Evolutionary conservation across 2,113 vertebrate genomes (phyloP).

Genomic region (Procavia capensis): DNA sequence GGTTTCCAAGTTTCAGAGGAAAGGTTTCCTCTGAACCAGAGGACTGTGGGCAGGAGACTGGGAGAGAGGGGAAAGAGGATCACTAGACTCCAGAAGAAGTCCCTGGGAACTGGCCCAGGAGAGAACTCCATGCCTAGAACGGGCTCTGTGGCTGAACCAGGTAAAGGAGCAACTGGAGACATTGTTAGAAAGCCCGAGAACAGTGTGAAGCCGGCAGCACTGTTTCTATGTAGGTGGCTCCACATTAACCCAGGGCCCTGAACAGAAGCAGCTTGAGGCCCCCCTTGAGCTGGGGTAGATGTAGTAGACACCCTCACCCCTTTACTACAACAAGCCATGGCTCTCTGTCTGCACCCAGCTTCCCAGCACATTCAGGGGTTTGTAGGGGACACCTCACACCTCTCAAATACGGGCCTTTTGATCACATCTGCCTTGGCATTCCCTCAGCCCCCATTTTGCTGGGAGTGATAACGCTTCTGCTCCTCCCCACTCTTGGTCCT

Average conservation of each 20-base stretch:
- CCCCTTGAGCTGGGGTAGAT: not conserved
- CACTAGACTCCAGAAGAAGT: not conserved
- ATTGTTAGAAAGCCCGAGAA: not conserved
- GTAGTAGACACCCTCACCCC: not conserved
- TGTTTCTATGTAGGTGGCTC: not conserved
- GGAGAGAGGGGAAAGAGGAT: not conserved
- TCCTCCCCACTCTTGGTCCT: not conserved
- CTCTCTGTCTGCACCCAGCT: not conserved
- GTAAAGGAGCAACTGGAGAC: not conserved
- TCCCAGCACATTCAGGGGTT: not conserved
- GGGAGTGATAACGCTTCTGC: not conserved
- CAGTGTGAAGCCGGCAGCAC: rapidly evolving
- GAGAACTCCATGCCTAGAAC: not conserved
- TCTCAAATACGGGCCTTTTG: not conserved
- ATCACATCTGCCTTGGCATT: not conserved
- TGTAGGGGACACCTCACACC: not conserved
- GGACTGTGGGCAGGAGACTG: not conserved
- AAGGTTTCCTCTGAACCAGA: not conserved
- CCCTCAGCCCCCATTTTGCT: not conserved
- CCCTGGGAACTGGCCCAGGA: not conserved
- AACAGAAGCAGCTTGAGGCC: not conserved
- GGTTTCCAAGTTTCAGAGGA: no score
- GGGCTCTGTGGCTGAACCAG: not conserved
- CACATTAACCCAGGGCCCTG: no score
- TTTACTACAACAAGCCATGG: no score